A percentile compares a stretch with the other conserved stretches of the same genome.
Conservation (phyloP, 2,113 vertebrate genomes). For the Noctilio leporinus region DNA sequence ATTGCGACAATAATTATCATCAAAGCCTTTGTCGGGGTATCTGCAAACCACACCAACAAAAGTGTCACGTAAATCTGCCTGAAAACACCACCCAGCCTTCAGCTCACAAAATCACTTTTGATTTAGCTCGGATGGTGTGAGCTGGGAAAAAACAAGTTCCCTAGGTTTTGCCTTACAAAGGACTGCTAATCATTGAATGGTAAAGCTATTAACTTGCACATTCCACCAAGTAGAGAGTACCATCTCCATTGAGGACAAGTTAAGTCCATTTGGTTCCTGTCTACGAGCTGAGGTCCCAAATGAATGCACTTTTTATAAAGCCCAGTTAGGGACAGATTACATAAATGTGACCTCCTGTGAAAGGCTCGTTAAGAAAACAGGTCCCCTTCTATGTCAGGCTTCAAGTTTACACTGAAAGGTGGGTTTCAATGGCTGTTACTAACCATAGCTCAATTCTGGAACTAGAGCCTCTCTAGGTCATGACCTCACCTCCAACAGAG, state of each 20-base stretch:
- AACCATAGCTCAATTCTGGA: constrained; percentile 73
- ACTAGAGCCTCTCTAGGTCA: constrained; percentile 68
- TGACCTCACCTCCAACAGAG: constrained; percentile 59
- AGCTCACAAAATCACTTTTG: constrained; percentile 7
- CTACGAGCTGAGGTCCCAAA: constrained; percentile 53
- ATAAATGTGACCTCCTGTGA: constrained; percentile 71
- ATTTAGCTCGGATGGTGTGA: constrained; percentile 16
- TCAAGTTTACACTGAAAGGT: constrained; percentile 73
- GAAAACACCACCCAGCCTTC: constrained; percentile 38
- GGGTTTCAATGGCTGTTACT: constrained; percentile 67
- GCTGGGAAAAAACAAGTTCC: background rate
- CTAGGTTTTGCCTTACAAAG: background rate
- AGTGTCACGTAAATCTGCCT: constrained; percentile 75
- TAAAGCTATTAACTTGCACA: background rate
- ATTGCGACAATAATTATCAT: constrained; percentile 99
- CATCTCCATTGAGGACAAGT: constrained; percentile 56
- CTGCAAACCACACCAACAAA: constrained; percentile 83
- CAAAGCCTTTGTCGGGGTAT: constrained; percentile 94
- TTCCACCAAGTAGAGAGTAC: background rate
- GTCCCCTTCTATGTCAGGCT: constrained; percentile 66
- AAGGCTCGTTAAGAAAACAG: constrained; percentile 73
- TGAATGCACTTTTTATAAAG: constrained; percentile 40
- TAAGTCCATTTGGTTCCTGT: constrained; percentile 49
- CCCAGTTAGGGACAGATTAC: constrained; percentile 75
- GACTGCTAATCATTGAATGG: background rate